Base-by-base conservation (phyloP, 2,113 vertebrate genomes). In the Phaetusa simplex region DNA sequence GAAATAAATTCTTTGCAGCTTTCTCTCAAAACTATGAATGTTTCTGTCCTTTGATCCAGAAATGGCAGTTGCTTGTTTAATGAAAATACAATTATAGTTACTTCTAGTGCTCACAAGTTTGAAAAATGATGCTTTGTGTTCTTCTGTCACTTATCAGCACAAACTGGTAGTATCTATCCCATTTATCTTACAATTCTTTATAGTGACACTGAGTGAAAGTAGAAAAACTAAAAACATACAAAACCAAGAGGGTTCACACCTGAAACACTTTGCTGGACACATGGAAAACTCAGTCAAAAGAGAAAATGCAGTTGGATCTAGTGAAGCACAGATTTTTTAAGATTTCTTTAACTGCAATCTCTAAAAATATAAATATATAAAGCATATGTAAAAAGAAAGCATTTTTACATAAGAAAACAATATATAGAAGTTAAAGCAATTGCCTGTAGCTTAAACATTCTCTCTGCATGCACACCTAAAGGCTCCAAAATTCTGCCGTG, bases 241-340 rank as follows among this genome's bases (percentile, higher is more conserved):
- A 29, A 4, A 7, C 29, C 29, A 90, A 76, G 4, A 77, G 16
- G 1, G 40, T 79, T 80, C n/a, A 40, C 2, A 10, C 24, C 22
- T 76, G 27, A 53, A 80, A 34, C 4, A 5, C 83, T 70, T 56
- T 66, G 18, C 36, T 69, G 24, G 5, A 61, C 11, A 53, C 17
- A 23, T 2, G 9, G 20, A 78, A 71, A 90, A 87, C 2, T 61
- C 26, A 73, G 21, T 36, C 34, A 72, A 82, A 87, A 74, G 7
- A 72, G 9, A 82, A 62, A 84, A 62, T 13, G 16, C 1, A 34
- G 21, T 12, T 84, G 12, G 3, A 29, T n/a, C 8, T 49, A 72
- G 13, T 15, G 4, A 56, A 58, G 14, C 12, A 42, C 0, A 34
- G 5, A 16, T 42, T 53, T 58, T 67, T 40, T 2, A 6, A 0